A percentile compares a stretch with the other conserved stretches of the same genome.
Evolutionary conservation across 2,113 vertebrate genomes (phyloP).

Genomic region (Camelus dromedarius): DNA sequence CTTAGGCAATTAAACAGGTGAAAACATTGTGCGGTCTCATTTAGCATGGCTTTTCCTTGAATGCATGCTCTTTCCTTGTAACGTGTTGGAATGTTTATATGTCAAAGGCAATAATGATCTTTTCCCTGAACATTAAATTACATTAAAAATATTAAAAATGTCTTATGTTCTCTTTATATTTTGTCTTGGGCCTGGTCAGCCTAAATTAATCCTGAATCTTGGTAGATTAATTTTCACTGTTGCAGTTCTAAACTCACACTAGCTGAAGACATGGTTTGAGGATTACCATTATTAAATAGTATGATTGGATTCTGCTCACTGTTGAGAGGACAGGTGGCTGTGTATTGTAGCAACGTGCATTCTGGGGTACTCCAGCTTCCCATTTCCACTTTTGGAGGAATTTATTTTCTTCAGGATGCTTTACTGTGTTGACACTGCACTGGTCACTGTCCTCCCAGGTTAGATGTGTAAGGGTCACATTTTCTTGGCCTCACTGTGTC

Average conservation of each 20-base stretch:
- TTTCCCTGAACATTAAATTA: background rate
- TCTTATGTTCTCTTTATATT: conserved; percentile 41
- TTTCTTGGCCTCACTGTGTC: background rate
- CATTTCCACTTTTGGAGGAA: background rate
- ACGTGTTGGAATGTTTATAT: background rate
- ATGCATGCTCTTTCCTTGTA: background rate
- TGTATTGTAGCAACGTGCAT: background rate
- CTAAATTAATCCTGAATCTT: conserved; percentile 40
- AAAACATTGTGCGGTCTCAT: background rate
- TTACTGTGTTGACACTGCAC: background rate
- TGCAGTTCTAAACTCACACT: background rate
- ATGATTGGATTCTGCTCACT: background rate
- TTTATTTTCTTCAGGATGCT: background rate
- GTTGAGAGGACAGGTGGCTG: conserved; percentile 2
- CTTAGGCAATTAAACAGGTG: background rate
- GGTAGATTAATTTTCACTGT: conserved; percentile 34
- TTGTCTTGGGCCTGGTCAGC: background rate
- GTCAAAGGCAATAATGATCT: conserved; percentile 55
- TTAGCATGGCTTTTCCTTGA: background rate
- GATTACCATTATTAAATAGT: conserved; percentile 20
- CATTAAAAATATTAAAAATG: background rate
- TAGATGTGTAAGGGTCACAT: rapidly evolving
- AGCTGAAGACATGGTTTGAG: background rate
- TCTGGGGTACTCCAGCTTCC: background rate
- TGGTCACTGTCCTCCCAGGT: background rate